These are phyloP conservation scores for Myiozetetes cayanensis DNA, from an alignment of 2,113 vertebrate genomes.

Conservation along the genomic window DNA sequence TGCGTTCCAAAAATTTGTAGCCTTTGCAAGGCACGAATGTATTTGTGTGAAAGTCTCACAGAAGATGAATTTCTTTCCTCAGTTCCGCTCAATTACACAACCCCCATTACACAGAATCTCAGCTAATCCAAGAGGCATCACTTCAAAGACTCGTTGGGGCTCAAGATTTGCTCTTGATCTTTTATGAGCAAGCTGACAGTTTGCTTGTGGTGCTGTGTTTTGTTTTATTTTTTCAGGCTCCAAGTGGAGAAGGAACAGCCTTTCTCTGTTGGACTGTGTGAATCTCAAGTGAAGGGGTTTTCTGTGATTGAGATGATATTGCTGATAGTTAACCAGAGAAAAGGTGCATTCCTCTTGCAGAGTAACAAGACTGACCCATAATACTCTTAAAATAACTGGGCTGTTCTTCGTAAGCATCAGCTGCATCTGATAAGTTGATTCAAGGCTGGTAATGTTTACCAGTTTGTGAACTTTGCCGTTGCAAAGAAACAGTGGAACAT, in stretches of 20 bases:
- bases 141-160: constrained; percentile 57
- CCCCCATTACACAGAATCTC: constrained; percentile 2
- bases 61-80: not conserved
- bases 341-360: not conserved
- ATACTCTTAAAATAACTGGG: not conserved
- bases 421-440: not conserved
- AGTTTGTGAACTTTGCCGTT: not conserved
- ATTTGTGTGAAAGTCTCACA: not conserved
- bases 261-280: not conserved
- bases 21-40: not conserved
- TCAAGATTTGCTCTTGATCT: constrained; percentile 34
- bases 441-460: not conserved
- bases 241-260: not conserved
- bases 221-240: constrained; percentile 20
- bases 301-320: not conserved
- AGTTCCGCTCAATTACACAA: constrained; percentile 32
- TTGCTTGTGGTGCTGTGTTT: constrained; percentile 46
- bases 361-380: not conserved
- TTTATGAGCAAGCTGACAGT: constrained; percentile 60
- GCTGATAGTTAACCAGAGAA: not conserved
- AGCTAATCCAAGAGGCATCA: constrained; percentile 50
- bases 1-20: not conserved
- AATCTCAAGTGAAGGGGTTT: not conserved
- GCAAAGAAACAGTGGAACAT: not conserved
- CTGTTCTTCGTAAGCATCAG: not conserved